Evolutionary conservation across 2,113 vertebrate genomes (phyloP), one percentile per base, ranked within the genome.

Genomic region (Aspidoscelis tigris): DNA sequence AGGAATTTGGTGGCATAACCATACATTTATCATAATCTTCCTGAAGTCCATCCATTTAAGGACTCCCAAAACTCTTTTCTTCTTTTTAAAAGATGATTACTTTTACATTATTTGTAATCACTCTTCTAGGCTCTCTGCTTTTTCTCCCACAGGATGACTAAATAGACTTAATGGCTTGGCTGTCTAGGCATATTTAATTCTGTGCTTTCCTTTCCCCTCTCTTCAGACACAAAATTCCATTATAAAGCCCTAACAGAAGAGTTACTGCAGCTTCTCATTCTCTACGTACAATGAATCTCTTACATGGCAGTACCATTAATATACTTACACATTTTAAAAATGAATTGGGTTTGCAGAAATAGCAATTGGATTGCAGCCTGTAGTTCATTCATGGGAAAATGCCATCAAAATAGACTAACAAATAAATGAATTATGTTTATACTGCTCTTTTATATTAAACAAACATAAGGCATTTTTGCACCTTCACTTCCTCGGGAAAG

Each of bases 101-200:
- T 83, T 94, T 70, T 4, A 86, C 88, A 92, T 94, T 91, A 78
- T 76, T 91, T 92, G 53, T 84, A 0, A 84, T 90, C 88, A 86
- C 84, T 90, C 84, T 89, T 86, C 24, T 41, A 72, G 84, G 7
- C 11, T 83, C 11, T 83, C 88, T 87, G 8, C 6, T 81, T 89
- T 33, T 88, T 11, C 66, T 90, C 55, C 89, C 85, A 76, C 10
- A 84, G 73, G 2, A 47, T 78, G 90, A 88, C 61, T 61, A 43
- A 50, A 70, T 1, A 83, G 26, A 78, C 82, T 61, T 80, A 86
- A 39, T 78, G 8, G 41, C 86, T 82, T 90, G 47, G 78, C 61
- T 91, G 87, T 16, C 83, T 89, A 80, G 90, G 83, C 71, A 89
- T 8, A 82, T 71, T 69, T 1, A 58, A 20, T 68, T 72, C 5